These are phyloP conservation scores for Spongia lamella DNA, from an alignment of 37 sponge, comb jelly and placozoan species.

Conservation along the genomic window DNA sequence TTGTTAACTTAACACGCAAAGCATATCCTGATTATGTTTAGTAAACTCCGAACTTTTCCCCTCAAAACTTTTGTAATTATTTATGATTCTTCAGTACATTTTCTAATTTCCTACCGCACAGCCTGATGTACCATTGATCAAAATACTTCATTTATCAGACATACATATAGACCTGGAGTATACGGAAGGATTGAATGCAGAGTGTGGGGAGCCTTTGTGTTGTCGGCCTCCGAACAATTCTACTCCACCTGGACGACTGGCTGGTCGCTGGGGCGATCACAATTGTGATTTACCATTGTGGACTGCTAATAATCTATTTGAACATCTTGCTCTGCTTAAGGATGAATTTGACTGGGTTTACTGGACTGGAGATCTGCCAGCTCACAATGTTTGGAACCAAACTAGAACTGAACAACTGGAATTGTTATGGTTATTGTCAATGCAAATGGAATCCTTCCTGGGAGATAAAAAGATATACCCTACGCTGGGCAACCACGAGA, in stretches of 20 bases:
- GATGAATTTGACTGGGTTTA: slow-evolving; percentile 88
- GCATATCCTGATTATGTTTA: too few relatives aligned
- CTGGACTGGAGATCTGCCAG: slow-evolving; percentile 97
- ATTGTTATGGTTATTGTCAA: slow-evolving; percentile 38
- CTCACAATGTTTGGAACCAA: slow-evolving; percentile 98
- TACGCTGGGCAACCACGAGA: slow-evolving; percentile 93
- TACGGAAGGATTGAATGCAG: slow-evolving; percentile 68
- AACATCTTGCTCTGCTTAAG: slow-evolving; percentile 52
- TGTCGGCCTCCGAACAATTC: slow-evolving; percentile 74
- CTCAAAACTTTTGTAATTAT: not conserved
- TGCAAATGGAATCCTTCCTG: slow-evolving; percentile 66
- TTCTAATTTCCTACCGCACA: slow-evolving; percentile 18
- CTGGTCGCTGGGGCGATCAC: slow-evolving; percentile 92
- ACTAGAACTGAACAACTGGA: slow-evolving; percentile 68
- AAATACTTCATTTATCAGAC: slow-evolving; percentile 81
- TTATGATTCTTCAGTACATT: too few relatives aligned
- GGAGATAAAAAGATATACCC: slow-evolving; percentile 79
- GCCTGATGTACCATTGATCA: slow-evolving; percentile 59
- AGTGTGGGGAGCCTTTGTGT: slow-evolving; percentile 94
- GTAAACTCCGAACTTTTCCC: too few relatives aligned
- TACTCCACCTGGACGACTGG: slow-evolving; percentile 30
- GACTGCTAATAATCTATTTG: slow-evolving; percentile 70
- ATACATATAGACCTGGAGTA: slow-evolving; percentile 83
- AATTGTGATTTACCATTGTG: slow-evolving; percentile 78
- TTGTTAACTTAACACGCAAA: too few relatives aligned